Conservation (phyloP, 2,888 invertebrate genomes). For the Limnephilus lunatus region DNA sequence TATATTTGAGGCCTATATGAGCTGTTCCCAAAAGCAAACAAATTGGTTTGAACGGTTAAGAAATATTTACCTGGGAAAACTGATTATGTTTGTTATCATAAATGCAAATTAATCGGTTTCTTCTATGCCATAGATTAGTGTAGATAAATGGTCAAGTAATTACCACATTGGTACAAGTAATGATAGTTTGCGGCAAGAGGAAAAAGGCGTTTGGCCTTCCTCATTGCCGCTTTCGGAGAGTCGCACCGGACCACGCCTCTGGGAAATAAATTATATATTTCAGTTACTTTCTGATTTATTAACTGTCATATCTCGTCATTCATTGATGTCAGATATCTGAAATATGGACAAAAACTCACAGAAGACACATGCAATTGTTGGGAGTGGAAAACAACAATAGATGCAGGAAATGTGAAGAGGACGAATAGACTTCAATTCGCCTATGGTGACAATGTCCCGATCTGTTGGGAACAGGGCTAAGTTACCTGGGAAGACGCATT, state of each 20-base stretch:
- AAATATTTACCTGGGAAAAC: not conserved
- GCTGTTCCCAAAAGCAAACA: no score
- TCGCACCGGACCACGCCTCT: slow-evolving; percentile 6
- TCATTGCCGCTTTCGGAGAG: not conserved
- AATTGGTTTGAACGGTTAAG: not conserved
- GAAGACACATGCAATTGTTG: no score
- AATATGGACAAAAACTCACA: no score
- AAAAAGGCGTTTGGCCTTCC: not conserved
- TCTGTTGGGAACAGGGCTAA: no score
- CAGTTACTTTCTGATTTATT: not conserved
- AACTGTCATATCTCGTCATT: not conserved
- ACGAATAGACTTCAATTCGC: no score
- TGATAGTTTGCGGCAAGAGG: not conserved
- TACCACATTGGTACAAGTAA: not conserved
- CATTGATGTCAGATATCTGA: not conserved
- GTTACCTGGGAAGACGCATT: no score
- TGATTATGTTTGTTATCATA: not conserved
- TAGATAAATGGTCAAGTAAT: not conserved
- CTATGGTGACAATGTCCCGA: no score
- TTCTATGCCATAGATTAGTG: not conserved
- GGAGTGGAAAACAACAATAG: no score
- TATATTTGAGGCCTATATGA: no score
- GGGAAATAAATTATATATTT: not conserved
- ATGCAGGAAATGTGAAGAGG: no score
- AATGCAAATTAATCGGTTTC: not conserved